Conservation (phyloP, 2,888 invertebrate genomes). For the Aelia acuminata region DNA sequence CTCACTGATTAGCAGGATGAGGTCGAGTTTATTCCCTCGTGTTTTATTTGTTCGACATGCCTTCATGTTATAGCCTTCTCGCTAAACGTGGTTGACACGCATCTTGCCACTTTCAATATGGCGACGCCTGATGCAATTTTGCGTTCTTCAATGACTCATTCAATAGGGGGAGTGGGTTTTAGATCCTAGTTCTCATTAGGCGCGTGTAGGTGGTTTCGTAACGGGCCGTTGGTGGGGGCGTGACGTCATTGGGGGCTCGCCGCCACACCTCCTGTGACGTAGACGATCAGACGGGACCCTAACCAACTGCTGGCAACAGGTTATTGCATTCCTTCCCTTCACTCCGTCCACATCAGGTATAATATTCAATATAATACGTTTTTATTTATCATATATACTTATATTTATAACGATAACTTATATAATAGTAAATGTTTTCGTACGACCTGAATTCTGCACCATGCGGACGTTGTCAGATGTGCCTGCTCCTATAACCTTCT, state of each 20-base stretch:
- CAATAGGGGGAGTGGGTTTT: neutral
- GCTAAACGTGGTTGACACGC: neutral
- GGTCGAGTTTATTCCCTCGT: neutral
- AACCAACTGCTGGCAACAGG: neutral
- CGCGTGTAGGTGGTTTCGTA: neutral
- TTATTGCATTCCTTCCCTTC: neutral
- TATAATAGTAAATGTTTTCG: neutral
- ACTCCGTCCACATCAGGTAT: neutral
- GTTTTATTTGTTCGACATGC: neutral
- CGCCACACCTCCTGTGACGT: conserved; percentile 46
- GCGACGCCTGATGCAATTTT: neutral
- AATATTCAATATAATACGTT: neutral
- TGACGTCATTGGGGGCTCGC: conserved; percentile 40
- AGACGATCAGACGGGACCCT: neutral
- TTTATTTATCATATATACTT: neutral
- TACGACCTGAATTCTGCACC: neutral
- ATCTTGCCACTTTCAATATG: neutral
- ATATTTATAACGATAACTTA: neutral
- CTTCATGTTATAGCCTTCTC: neutral
- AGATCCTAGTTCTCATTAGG: neutral
- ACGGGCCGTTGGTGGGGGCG: neutral
- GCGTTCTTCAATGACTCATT: conserved; percentile 9
- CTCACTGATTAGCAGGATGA: neutral
- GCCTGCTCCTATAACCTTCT: neutral
- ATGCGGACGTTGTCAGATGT: neutral